Percentiles rank a stretch among this genome's conserved stretches.
These are phyloP conservation scores for Escarpia spicata DNA, from an alignment of 2,888 invertebrate genomes.

Conservation along the genomic window DNA sequence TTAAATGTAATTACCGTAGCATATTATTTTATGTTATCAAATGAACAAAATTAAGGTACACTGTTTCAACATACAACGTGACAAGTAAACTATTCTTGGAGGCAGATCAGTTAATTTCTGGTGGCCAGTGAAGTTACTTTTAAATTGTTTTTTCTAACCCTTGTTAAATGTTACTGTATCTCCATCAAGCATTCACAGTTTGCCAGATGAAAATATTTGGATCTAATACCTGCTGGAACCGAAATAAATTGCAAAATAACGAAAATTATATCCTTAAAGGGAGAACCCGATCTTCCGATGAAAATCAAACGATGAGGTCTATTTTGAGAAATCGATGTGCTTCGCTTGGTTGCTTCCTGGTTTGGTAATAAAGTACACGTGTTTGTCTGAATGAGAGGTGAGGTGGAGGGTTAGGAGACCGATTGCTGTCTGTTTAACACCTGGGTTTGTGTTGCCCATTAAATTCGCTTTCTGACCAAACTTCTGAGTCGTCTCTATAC, in stretches of 20 bases:
- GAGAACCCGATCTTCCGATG: not conserved
- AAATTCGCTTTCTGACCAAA: not conserved
- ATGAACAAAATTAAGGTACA: not conserved
- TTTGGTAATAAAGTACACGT: not conserved
- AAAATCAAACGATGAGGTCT: not conserved
- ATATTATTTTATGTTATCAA: not conserved
- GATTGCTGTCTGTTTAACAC: slow-evolving; percentile 1
- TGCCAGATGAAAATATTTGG: not conserved
- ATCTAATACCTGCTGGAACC: not conserved
- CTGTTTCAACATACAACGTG: not conserved
- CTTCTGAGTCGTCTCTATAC: not conserved
- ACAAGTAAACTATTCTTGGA: not conserved
- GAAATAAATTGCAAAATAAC: no score
- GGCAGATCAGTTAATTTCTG: not conserved
- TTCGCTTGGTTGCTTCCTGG: not conserved
- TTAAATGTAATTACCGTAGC: not conserved
- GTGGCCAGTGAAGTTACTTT: not conserved
- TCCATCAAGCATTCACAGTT: not conserved
- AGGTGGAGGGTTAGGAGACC: not conserved
- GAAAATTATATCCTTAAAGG: not conserved
- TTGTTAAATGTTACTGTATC: not conserved
- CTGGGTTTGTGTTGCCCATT: not conserved
- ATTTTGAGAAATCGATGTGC: no score
- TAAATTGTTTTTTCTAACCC: not conserved
- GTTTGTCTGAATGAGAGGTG: not conserved